phyloP scores from a whole-genome alignment of 2,888 invertebrate genomes.

The Xylota sylvarum region DNA sequence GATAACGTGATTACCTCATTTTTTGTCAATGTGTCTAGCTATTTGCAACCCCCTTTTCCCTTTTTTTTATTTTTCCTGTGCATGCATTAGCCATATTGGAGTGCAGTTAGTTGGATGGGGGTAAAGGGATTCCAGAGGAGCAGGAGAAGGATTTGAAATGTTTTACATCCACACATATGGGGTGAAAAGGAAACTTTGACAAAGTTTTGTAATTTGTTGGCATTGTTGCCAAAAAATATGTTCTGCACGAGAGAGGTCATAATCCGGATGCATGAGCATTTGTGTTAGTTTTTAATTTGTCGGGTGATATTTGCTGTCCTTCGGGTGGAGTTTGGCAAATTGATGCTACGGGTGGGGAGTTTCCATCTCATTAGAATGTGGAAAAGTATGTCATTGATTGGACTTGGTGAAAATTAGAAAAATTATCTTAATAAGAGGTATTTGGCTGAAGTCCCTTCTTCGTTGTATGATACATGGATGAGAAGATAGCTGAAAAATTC shows the following conservation, averaged over 20 bases:
- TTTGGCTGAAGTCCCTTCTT: no score
- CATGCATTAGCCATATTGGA: constrained; percentile 71
- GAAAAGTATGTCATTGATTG: constrained; percentile 1
- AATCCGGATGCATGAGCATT: constrained; percentile 66
- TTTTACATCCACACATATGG: neutral
- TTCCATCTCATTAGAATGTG: constrained; percentile 17
- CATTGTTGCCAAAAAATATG: constrained; percentile 67
- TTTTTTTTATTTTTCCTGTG: constrained; percentile 4
- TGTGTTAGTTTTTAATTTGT: constrained; percentile 55
- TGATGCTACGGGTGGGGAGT: neutral
- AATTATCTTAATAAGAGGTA: neutral
- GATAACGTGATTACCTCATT: constrained; percentile 60
- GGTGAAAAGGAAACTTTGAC: constrained; percentile 14
- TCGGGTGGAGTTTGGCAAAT: neutral
- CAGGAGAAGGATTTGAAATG: neutral
- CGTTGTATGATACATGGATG: no score
- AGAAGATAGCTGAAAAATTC: no score
- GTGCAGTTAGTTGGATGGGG: constrained; percentile 35
- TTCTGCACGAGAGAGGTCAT: constrained; percentile 44
- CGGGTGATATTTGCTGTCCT: constrained; percentile 6
- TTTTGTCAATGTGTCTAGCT: constrained; percentile 47
- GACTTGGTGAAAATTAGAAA: neutral
- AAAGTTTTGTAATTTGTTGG: constrained; percentile 70
- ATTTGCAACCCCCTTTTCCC: neutral
- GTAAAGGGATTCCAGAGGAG: neutral